Conservation (phyloP, 2,113 vertebrate species). For the Tetraodon nigroviridis region DNA sequence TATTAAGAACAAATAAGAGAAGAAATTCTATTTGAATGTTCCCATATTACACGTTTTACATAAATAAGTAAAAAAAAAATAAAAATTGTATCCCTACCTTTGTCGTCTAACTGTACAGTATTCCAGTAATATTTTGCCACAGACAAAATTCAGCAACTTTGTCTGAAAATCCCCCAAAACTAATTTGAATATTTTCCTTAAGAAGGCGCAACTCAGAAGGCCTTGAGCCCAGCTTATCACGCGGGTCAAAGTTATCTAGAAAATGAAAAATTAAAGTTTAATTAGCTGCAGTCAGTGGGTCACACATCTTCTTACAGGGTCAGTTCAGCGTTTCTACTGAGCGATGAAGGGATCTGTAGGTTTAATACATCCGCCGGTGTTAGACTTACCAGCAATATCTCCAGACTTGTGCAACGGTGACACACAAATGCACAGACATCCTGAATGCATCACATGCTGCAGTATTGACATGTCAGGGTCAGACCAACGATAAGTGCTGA, state of each 20-base stretch:
- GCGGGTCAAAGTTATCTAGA: slow-evolving; percentile 39
- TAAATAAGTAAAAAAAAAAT: background rate
- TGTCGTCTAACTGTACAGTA: background rate
- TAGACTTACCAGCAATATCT: slow-evolving; percentile 20
- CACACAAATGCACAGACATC: slow-evolving; percentile 7
- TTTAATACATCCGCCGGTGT: slow-evolving; percentile 32
- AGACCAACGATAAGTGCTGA: slow-evolving; percentile 11
- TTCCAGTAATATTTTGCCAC: too few relatives aligned
- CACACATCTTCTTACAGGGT: slow-evolving; percentile 61
- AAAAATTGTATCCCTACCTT: slow-evolving; percentile 7
- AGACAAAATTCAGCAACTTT: slow-evolving; percentile 20
- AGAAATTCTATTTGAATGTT: too few relatives aligned
- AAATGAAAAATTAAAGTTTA: slow-evolving; percentile 32
- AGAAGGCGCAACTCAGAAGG: slow-evolving; percentile 33
- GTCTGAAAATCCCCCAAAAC: slow-evolving; percentile 17
- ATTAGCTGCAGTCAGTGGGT: slow-evolving; percentile 62
- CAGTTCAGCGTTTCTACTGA: slow-evolving; percentile 12
- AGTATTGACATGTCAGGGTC: slow-evolving; percentile 5
- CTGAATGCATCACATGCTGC: slow-evolving; percentile 12
- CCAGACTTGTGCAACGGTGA: slow-evolving; percentile 20
- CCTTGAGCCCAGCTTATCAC: slow-evolving; percentile 3
- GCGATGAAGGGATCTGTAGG: slow-evolving; percentile 32
- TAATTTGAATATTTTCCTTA: slow-evolving; percentile 22
- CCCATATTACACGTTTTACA: background rate
- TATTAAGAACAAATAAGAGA: too few relatives aligned